phyloP scores from a whole-genome alignment of 2,797 vertebrate genomes.

The Hoplostethus mediterraneus region DNA sequence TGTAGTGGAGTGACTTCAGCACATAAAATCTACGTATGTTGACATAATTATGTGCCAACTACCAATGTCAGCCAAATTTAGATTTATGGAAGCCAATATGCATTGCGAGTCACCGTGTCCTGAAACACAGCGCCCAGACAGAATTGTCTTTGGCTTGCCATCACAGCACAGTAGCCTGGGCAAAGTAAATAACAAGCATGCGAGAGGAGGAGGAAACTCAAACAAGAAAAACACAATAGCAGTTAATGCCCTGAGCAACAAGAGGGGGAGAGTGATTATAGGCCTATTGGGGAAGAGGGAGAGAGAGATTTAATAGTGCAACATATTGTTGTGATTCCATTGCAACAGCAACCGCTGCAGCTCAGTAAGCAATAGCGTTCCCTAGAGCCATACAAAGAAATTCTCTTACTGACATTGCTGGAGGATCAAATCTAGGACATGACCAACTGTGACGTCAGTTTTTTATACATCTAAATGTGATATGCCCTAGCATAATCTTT shows the following conservation, averaged over 20 bases:
- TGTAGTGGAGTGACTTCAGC: not conserved
- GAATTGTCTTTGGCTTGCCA: not conserved
- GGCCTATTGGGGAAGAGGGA: conserved; percentile 39
- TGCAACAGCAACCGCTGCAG: conserved; percentile 13
- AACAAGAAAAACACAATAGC: conserved; percentile 48
- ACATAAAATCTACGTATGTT: not conserved
- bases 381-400: conserved; percentile 3
- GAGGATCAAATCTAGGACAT: not conserved
- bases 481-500: too few relatives aligned
- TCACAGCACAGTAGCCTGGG: conserved; percentile 6
- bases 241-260: conserved; percentile 44
- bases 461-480: too few relatives aligned
- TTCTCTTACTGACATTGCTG: not conserved
- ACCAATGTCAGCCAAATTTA: not conserved
- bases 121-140: conserved; percentile 2
- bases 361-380: not conserved
- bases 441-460: not conserved
- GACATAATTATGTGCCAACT: not conserved
- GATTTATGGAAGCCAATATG: not conserved
- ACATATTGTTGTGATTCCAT: conserved; percentile 18
- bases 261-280: conserved; percentile 46
- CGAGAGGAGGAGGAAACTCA: conserved; percentile 18
- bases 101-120: not conserved
- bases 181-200: conserved; percentile 46
- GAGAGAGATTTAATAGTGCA: not conserved